Conservation (phyloP, 2,888 invertebrate genomes). For the Temnothorax ravouxi region DNA sequence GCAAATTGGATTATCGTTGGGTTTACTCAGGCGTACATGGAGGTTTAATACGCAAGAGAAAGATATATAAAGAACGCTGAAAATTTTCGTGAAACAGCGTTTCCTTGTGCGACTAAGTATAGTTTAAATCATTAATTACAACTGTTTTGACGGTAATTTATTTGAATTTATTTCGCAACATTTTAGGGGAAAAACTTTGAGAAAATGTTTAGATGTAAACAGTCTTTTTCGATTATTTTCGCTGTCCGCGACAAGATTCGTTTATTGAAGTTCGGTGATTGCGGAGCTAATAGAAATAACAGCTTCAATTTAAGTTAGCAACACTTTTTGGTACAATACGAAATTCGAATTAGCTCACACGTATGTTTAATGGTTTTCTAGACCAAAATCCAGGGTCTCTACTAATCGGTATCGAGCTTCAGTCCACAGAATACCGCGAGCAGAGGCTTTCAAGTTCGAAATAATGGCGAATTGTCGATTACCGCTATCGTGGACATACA, state of each 20-base stretch:
- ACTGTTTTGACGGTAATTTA: background rate
- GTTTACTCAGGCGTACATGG: background rate
- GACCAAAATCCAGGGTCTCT: constrained; percentile 4
- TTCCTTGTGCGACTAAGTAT: background rate
- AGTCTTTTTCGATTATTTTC: background rate
- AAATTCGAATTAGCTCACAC: too few relatives aligned
- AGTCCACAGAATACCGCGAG: background rate
- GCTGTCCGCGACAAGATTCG: background rate
- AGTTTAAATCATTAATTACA: background rate
- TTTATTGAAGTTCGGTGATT: background rate
- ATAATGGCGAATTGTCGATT: constrained; percentile 48
- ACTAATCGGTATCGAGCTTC: constrained; percentile 28
- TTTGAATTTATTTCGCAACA: background rate
- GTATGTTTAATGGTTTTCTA: too few relatives aligned
- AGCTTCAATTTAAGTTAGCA: constrained; percentile 1
- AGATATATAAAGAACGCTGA: background rate
- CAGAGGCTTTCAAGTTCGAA: constrained; percentile 33
- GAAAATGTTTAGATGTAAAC: background rate
- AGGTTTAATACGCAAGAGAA: background rate
- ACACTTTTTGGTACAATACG: background rate
- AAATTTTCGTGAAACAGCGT: background rate
- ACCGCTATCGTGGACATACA: constrained; percentile 29
- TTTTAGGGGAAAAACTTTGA: background rate
- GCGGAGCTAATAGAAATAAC: background rate
- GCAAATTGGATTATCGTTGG: too few relatives aligned